Evolutionary conservation across 2,888 invertebrate species (phyloP), one percentile per base, ranked within the genome.

Genomic region (Anoplius nigerrimus): DNA sequence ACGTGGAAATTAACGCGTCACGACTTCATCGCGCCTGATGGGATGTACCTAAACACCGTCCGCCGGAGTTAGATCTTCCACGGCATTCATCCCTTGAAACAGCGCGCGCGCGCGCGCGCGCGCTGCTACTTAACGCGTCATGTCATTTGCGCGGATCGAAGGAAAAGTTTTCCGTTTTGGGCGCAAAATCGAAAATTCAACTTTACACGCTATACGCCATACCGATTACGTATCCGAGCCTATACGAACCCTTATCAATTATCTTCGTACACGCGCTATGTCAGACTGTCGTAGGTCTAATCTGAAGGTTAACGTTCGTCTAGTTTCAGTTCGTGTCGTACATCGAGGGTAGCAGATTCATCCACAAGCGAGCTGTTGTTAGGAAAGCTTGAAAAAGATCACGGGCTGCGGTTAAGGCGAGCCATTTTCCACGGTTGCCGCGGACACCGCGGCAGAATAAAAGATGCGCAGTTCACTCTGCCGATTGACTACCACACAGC

Each of bases 1-100:
- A 72, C 76, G 78, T 81, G 82, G 74, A 84, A 84, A 85, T 85
- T 84, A 84, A 84, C 82, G 78, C 78, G 82, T 86, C 83, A 84
- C 76, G 78, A 80, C 85, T 84, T 82, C 80, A 84, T 84, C 79
- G 72, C 46, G 58, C 72, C 73, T 79, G 80, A 83, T 77, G 68
- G 72, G 74, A 69, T 69, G 70, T 68, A 66, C 66, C 77, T 72
- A 75, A 76, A 75, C 61, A 56, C 74, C 67, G 75, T 75, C 78
- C 45, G 34, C 58, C 61, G 24, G 56, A 66, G 63, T 72, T 75
- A 48, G 48, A 16, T 15, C 43, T 43, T 45, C 8, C 8, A 5
- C 56, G 2, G 27, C 20, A 21, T 57, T 55, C 15, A 45, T 55
- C 43, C 34, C 6, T 34, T 34, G 11, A 34, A 34, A 34, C 11